These are phyloP conservation scores for Stramonita haemastoma DNA, from an alignment of 2,888 invertebrate species.

Conservation along the genomic window DNA sequence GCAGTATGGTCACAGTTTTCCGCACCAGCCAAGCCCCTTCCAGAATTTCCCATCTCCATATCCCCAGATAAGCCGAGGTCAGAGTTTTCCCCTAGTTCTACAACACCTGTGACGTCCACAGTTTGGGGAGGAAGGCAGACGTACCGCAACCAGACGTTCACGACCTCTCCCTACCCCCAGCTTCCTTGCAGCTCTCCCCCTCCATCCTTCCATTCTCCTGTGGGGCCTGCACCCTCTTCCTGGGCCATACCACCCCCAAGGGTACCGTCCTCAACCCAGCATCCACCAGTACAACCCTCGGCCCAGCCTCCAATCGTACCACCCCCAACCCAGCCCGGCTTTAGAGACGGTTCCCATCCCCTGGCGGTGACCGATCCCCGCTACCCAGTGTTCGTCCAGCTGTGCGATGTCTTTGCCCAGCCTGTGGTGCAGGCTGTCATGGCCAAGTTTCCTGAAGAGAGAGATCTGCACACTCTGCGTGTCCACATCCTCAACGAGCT, in stretches of 20 bases:
- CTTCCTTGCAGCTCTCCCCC: no score
- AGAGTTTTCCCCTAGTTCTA: not conserved
- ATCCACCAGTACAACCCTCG: no score
- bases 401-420: conserved; percentile 94
- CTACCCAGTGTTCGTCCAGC: conserved; percentile 88
- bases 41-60: no score
- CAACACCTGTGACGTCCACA: not conserved
- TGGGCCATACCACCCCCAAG: no score
- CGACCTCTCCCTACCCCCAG: conserved; percentile 23
- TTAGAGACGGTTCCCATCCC: not conserved
- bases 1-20: no score
- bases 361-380: conserved; percentile 82
- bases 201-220: no score
- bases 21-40: no score
- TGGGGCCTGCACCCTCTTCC: no score
- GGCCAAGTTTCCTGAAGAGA: not conserved
- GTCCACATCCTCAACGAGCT: not conserved
- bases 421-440: conserved; percentile 92
- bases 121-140: not conserved
- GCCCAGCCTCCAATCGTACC: no score
- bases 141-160: conserved; percentile 45
- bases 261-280: no score
- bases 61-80: no score
- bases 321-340: no score
- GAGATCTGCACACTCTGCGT: not conserved